phyloP scores from a whole-genome alignment of 2,888 invertebrate species.

The Athripsodes cinereus region DNA sequence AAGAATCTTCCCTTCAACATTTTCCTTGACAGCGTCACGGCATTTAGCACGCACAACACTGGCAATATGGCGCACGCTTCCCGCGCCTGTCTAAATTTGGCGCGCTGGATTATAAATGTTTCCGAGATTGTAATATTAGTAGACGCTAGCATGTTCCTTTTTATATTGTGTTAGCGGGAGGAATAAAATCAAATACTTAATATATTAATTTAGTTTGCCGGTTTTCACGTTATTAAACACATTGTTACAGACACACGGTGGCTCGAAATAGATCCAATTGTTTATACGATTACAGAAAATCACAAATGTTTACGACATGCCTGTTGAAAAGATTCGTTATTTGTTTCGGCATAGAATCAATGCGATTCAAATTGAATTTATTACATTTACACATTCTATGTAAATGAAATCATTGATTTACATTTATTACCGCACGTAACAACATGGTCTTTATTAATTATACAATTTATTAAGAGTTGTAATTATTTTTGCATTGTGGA shows the following conservation, averaged over 20 bases:
- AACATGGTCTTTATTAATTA: no score
- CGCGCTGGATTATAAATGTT: constrained; percentile 35
- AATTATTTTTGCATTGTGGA: no score
- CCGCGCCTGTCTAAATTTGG: constrained; percentile 49
- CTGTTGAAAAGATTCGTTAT: no score
- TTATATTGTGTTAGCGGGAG: constrained; percentile 20
- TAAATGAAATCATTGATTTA: no score
- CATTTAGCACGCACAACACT: not conserved
- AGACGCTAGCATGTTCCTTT: constrained; percentile 25
- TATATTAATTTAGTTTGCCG: no score
- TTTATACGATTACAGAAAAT: constrained; percentile 14
- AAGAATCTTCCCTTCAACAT: not conserved
- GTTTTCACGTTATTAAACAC: no score
- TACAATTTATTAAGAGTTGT: no score
- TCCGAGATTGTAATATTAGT: constrained; percentile 28
- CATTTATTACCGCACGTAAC: no score
- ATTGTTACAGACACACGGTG: no score
- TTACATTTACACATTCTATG: no score
- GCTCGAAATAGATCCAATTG: not conserved
- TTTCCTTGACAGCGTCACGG: not conserved
- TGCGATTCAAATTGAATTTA: not conserved
- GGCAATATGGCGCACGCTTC: constrained; percentile 2
- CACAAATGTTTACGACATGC: no score
- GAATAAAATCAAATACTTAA: not conserved
- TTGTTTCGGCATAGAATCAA: no score